Base-by-base conservation (phyloP, 2,113 vertebrate species). In the Paratilapia polleni region DNA sequence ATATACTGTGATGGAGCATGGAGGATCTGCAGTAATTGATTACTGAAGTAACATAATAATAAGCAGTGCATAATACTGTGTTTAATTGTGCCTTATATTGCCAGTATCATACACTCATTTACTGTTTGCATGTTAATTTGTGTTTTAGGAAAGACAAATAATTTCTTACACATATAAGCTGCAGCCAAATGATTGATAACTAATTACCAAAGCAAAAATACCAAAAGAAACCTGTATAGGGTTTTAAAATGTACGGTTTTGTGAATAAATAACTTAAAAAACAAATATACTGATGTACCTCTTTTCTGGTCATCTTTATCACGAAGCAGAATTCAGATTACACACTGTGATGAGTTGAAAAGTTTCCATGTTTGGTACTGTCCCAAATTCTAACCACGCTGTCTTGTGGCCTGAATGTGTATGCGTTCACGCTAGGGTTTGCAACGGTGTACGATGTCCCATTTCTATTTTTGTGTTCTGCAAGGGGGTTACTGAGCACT, bases 251-350 rank as follows among this genome's bases (percentile, higher is more conserved):
- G 60, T 80, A 81, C 31, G 66, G 36, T 88, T 88, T 80, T 85
- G 41, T 86, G 78, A 94, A 93, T 93, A 91, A 94, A 93, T 73
- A 34, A 73, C 11, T 54, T 73, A 7, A 0, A 3, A 52, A 52
- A 52, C 12, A 52, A 54, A 17, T 26, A 2, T 47, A 38, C 66
- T 2, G 2, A 49, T n/a, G 15, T 56, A 20, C 9, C 10, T 8
- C 59, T 68, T 17, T 80, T 57, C 31, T 54, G 20, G 20, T n/a
- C 47, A 54, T 11, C 20, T 73, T 54, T 73, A 54, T 54, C 19
- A 73, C 68, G 54, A 52, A 31, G 66, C 43, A 73, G 66, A 73
- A 52, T 6, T 36, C 6, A 36, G 36, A 8, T 36, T 36, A 8
- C 36, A 36, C 36, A 36, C 36, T 54, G n/a, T n/a, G 59, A 47